phyloP scores from a whole-genome alignment of 2,888 invertebrate species.

The Eupithecia inturbata region DNA sequence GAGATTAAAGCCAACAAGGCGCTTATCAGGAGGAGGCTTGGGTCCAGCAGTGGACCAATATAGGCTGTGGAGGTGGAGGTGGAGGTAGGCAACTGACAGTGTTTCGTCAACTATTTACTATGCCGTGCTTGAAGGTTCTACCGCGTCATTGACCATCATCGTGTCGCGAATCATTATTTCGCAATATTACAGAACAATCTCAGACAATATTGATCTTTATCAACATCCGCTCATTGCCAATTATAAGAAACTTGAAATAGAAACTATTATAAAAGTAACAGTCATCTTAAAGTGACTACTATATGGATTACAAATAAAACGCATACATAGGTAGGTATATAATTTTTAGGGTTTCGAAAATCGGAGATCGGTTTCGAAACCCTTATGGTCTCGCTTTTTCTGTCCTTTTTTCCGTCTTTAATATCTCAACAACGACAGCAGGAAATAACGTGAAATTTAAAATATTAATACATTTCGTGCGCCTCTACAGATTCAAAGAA shows the following conservation, averaged over 20 bases:
- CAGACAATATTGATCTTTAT: slow-evolving; percentile 39
- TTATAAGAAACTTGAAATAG: slow-evolving; percentile 46
- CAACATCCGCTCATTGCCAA: slow-evolving; percentile 45
- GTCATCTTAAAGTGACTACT: slow-evolving; percentile 34
- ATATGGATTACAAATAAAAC: slow-evolving; percentile 13
- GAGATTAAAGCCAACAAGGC: no score
- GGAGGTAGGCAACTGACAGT: background rate
- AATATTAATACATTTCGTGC: no score
- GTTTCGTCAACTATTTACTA: background rate
- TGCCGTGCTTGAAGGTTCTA: slow-evolving; percentile 5
- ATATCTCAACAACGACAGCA: no score
- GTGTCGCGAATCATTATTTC: slow-evolving; percentile 38
- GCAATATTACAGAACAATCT: slow-evolving; percentile 37
- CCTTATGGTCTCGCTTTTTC: no score
- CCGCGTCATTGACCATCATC: slow-evolving; percentile 30
- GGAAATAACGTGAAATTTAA: no score
- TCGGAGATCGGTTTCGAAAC: no score
- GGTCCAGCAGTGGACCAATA: no score
- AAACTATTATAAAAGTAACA: slow-evolving; percentile 43
- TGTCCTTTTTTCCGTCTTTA: no score
- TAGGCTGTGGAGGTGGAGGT: no score
- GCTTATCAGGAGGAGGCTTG: no score
- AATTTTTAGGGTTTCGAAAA: no score
- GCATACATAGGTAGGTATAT: background rate
- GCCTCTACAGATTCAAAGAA: no score